Base-by-base conservation (phyloP, 2,888 invertebrate species). In the Acleris holmiana region DNA sequence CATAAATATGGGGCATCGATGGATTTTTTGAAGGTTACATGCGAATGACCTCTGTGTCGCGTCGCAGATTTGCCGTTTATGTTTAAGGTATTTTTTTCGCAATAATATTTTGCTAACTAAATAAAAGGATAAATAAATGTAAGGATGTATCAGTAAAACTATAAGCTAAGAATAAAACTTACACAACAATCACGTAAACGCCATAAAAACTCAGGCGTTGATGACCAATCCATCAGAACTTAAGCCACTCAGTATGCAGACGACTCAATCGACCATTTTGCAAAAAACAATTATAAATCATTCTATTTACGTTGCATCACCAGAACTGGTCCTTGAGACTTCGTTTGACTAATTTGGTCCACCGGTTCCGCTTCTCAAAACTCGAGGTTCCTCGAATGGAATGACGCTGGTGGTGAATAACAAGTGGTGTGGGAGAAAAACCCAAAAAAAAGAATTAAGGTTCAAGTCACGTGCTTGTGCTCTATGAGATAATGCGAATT, bases 301-400 rank as follows among this genome's bases (percentile, higher is more conserved):
- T 74, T 78, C 74, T 70, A 76, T 78, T 80, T 76, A 69, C 68
- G 71, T 73, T 65, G 59, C 70, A 75, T 79, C 71, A 76, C 77
- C 61, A 79, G 83, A 83, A 85, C 47, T 60, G 69, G 79, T 76
- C 86, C 88, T 88, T 86, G 89, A 83, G 77, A 76, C 71, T 80
- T 79, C 80, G 74, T 17, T n/a, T n/a, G n/a, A 75, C 80, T 82
- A 83, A 89, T 85, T 88, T 84, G 80, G 76, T 47, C 73, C 74
- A 76, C 70, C 69, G 76, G 82, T 83, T 82, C 83, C 79, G 80
- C 77, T 89, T 85, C 85, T 84, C 70, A 80, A 82, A 86, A 86
- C 80, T 77, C 77, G 76, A 80, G 78, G 73, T 84, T 85, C 83
- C 79, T 78, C 76, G 83, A 84, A 87, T 73, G 68, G 69, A 73